Percentiles rank a stretch among this genome's conserved stretches.
phyloP scores from a whole-genome alignment of 2,888 invertebrate genomes.

The Ichneumoninae sp. region DNA sequence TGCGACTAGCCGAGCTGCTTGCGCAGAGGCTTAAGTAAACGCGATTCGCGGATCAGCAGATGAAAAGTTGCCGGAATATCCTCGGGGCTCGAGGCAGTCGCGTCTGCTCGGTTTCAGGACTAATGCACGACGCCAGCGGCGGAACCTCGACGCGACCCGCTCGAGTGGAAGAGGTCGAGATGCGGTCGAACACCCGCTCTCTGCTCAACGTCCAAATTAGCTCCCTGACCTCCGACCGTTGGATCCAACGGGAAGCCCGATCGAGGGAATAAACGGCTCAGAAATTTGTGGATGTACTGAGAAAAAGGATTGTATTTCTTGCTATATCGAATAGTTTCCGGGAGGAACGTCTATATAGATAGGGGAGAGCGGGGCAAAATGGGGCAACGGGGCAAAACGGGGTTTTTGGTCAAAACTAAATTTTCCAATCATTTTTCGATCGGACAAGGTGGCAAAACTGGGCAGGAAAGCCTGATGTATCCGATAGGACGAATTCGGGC shows the following conservation, averaged over 20 bases:
- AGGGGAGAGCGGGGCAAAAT: too few species aligned
- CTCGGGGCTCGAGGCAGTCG: not conserved
- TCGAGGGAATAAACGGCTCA: too few species aligned
- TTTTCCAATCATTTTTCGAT: too few species aligned
- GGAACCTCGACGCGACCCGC: not conserved
- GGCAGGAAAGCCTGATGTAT: too few species aligned
- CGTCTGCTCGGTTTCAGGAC: not conserved
- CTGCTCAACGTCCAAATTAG: not conserved
- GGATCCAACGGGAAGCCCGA: not conserved
- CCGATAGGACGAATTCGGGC: too few species aligned
- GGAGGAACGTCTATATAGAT: too few species aligned
- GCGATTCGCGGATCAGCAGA: slow-evolving; percentile 30
- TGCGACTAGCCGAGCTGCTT: slow-evolving; percentile 44
- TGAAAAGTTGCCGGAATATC: slow-evolving; percentile 50
- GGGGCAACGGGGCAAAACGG: too few species aligned
- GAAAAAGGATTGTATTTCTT: too few species aligned
- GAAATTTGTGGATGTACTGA: too few species aligned
- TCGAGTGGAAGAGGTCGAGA: slow-evolving; percentile 14
- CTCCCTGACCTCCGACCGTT: not conserved
- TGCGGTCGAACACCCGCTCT: slow-evolving; percentile 6
- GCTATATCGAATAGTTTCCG: too few species aligned
- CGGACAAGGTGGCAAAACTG: too few species aligned
- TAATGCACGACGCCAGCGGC: not conserved
- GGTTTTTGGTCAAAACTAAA: too few species aligned
- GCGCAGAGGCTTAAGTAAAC: slow-evolving; percentile 35